Evolutionary conservation across 2,888 invertebrate species (phyloP), one percentile per base, ranked within the genome.

Genomic region (Phorcus lineatus): DNA sequence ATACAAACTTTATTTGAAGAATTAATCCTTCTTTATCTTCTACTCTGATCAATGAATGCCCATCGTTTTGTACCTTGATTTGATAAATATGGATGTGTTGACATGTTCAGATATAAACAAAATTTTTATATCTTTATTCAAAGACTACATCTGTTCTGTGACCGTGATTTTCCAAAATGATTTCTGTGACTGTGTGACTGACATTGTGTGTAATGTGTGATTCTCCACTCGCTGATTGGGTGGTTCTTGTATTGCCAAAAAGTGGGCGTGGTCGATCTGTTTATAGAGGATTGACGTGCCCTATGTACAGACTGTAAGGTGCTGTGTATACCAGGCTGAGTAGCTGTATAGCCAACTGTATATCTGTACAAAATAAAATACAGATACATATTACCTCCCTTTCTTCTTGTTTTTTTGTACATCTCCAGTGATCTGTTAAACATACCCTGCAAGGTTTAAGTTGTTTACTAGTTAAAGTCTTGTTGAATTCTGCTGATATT

Each of bases 351-450:
- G 55, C 55, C 31, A 55, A 70, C 70, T 55, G 55, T 55, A 76
- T 36, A 55, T 54, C 76, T 76, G 76, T 76, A 76, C 76, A 76
- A 55, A 76, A 54, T 54, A 76, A 75, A 76, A 24, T 55, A 76
- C 76, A 54, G 55, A 76, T 76, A 76, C 24, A 19, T n/a, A 74
- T 74, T n/a, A 36, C 74, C 2, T 2, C 13, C 13, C 47, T 47
- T 47, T 31, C 40, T 2, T 74, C 19, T 36, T 31, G 13, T 74
- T 9, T 74, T 36, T 74, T 40, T 3, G 6, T 40, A 36, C 19
- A 31, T 31, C 36, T 11, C 7, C n/a, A 36, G 2, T 4, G 19
- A 66, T 4, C 55, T 19, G 55, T n/a, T n/a, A n/a, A n/a, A n/a
- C n/a, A 19, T 6, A 4, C 55, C 3, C 55, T 6, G 55, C 3